Evolutionary conservation across 35 echinoderm and acorn worm species (phyloP).

Genomic region (Diadema setosum): DNA sequence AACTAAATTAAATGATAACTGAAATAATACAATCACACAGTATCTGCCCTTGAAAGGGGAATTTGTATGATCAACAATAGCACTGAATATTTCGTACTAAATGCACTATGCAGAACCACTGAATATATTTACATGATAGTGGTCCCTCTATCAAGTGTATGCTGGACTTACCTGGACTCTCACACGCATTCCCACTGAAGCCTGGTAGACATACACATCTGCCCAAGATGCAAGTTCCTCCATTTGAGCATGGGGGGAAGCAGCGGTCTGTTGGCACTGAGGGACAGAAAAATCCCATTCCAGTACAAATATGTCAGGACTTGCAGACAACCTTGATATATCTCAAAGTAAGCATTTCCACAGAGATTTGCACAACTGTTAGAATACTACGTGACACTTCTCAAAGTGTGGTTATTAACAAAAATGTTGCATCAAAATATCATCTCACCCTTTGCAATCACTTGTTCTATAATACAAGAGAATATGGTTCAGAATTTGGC

Average conservation of each 20-base stretch:
- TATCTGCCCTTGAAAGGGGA: too few relatives aligned
- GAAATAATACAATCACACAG: too few relatives aligned
- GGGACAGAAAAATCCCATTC: neutral
- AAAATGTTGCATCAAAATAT: neutral
- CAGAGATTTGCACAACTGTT: neutral
- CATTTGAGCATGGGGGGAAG: constrained; percentile 62
- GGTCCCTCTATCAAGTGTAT: too few relatives aligned
- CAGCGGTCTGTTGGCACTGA: neutral
- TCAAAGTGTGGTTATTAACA: neutral
- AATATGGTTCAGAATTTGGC: too few relatives aligned
- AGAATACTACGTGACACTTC: neutral
- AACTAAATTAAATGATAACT: too few relatives aligned
- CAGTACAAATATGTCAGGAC: neutral
- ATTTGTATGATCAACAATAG: too few relatives aligned
- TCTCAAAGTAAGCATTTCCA: neutral
- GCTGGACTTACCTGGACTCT: constrained; percentile 48
- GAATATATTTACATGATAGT: too few relatives aligned
- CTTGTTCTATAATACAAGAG: too few relatives aligned
- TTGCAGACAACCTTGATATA: neutral
- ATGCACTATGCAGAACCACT: too few relatives aligned
- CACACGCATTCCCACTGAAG: constrained; percentile 68
- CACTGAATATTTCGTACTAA: too few relatives aligned
- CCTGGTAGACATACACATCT: constrained; percentile 58
- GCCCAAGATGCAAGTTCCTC: constrained; percentile 58
- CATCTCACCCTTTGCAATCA: neutral